phyloP scores from a whole-genome alignment of 2,113 vertebrate species.

The Boleophthalmus pectinirostris region DNA sequence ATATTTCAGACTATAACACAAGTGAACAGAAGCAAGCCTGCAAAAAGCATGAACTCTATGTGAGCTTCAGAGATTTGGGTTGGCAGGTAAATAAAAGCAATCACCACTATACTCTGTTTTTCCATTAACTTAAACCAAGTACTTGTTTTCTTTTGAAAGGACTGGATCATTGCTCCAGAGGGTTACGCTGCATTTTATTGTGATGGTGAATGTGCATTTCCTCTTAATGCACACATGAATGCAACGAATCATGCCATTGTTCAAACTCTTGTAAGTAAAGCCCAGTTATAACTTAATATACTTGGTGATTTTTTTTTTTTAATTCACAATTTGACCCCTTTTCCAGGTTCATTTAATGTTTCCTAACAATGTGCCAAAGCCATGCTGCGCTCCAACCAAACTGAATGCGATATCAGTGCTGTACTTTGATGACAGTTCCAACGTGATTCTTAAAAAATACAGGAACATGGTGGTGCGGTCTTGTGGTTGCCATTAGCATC shows the following conservation, averaged over 20 bases:
- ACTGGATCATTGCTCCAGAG: constrained; percentile 98
- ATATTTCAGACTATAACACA: constrained; percentile 88
- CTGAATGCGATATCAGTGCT: constrained; percentile 98
- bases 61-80: constrained; percentile 96
- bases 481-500: constrained; percentile 91
- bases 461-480: constrained; percentile 99
- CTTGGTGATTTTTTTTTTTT: constrained; percentile 22
- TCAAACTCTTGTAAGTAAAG: constrained; percentile 89
- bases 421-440: constrained; percentile 99
- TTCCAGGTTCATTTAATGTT: constrained; percentile 98
- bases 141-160: constrained; percentile 73
- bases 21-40: constrained; percentile 98
- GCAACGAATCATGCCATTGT: constrained; percentile 99
- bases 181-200: constrained; percentile 98
- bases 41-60: constrained; percentile 98
- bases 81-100: constrained; percentile 86
- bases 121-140: neutral
- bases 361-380: constrained; percentile 97
- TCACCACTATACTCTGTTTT: neutral
- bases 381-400: constrained; percentile 97
- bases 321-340: constrained; percentile 29
- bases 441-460: constrained; percentile 99
- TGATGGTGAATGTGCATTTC: constrained; percentile 97
- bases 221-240: constrained; percentile 98
- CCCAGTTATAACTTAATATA: constrained; percentile 4